Percentiles rank a stretch among this genome's conserved stretches.
These are phyloP conservation scores for Poeciliopsis retropinna DNA, from an alignment of 2,113 vertebrate genomes.

Conservation along the genomic window DNA sequence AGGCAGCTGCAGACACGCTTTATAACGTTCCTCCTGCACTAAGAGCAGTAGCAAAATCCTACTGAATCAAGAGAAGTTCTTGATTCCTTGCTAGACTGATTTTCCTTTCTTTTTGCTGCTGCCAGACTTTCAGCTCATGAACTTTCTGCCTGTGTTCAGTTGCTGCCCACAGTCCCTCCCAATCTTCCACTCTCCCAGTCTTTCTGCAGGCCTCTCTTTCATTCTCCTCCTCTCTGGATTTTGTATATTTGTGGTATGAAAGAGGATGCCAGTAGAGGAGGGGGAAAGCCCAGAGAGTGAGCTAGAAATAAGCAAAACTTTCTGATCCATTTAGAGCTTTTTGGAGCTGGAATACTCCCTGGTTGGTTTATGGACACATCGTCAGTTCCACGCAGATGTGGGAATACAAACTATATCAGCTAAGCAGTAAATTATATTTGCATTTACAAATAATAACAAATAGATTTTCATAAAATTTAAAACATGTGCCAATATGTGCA, in stretches of 20 bases:
- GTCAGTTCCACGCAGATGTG: conserved; percentile 31
- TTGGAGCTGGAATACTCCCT: conserved; percentile 41
- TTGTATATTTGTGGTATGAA: conserved; percentile 36
- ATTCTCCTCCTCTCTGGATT: conserved; percentile 17
- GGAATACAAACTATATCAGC: conserved; percentile 10
- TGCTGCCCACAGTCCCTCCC: conserved; percentile 30
- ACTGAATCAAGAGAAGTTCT: conserved; percentile 8
- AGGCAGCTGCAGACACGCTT: not conserved
- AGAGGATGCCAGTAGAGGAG: conserved; percentile 23
- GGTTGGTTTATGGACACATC: conserved; percentile 60
- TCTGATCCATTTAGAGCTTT: not conserved
- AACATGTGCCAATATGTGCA: not conserved
- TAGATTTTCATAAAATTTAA: not conserved
- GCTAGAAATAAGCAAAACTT: conserved; percentile 2
- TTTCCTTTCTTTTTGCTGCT: not conserved
- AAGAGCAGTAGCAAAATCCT: too few species aligned
- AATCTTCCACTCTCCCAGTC: not conserved
- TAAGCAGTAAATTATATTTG: not conserved
- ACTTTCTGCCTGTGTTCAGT: conserved; percentile 28
- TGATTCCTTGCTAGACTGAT: not conserved
- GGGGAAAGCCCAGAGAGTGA: not conserved
- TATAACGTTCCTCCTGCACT: not conserved
- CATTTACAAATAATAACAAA: not conserved
- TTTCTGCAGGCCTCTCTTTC: conserved; percentile 2
- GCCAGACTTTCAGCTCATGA: conserved; percentile 14